phyloP scores from a whole-genome alignment of 2,888 invertebrate species.

The Ashinkailepas kermadecensis region DNA sequence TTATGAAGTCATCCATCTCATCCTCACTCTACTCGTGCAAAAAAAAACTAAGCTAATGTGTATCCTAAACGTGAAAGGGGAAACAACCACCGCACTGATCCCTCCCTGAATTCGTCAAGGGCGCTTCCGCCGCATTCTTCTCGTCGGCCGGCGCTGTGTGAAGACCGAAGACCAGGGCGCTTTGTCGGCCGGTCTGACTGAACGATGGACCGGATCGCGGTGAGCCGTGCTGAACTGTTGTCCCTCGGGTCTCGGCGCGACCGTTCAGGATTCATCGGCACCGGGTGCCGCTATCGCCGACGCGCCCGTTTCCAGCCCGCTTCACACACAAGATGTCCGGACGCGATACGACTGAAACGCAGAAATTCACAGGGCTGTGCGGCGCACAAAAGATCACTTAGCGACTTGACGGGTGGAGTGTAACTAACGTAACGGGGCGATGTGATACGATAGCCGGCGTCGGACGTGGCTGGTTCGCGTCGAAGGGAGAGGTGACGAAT shows the following conservation, averaged over 20 bases:
- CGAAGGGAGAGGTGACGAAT: neutral
- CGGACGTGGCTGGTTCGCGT: neutral
- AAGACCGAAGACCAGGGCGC: no score
- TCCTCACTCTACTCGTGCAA: no score
- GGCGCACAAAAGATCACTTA: constrained; percentile 17
- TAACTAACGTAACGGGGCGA: neutral
- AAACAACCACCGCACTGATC: no score
- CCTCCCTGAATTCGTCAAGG: no score
- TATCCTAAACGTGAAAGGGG: no score
- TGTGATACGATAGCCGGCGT: neutral
- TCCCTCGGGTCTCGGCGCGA: neutral
- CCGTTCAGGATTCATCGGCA: neutral
- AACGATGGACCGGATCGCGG: no score
- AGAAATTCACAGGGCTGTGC: neutral
- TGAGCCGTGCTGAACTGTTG: no score
- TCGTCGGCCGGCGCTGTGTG: neutral
- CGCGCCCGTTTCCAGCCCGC: neutral
- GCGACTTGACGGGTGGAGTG: neutral
- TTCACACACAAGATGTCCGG: neutral
- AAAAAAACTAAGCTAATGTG: no score
- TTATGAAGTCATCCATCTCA: no score
- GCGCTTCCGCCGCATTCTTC: neutral
- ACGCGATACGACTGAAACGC: neutral
- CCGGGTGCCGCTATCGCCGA: neutral
- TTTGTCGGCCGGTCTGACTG: neutral